Base-by-base conservation (phyloP, 2,888 invertebrate genomes). In the Germaria angustata region DNA sequence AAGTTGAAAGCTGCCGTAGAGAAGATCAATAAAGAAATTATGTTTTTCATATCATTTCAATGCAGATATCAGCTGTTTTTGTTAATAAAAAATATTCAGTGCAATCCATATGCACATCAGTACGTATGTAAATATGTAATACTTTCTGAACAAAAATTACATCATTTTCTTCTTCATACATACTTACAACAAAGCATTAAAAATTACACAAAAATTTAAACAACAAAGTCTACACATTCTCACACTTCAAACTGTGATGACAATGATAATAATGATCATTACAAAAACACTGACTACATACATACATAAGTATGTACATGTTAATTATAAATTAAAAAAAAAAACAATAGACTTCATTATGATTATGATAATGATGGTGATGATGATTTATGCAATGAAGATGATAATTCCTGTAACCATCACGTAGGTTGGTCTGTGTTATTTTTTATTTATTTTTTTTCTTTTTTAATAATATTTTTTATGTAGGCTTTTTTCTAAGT, bases 401-500 rank as follows among this genome's bases (percentile, higher is more conserved):
- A 66, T 72, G 72, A 72, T 66, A 57, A 63, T 73, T 81, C 73
- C 68, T 81, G 63, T 34, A 78, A 65, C 73, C 78, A 57, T 68
- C 78, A 69, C 73, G 81, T 81, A 75, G 81, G 81, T 73, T 69
- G 81, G 53, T 2, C 20, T 53, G 39, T 49, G 24, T 11, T 28
- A 11, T 1, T 28, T 44, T 44, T 24, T 68, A 2, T 39, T 55
- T 41, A 0, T 41, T 2, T 39, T 2, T 39, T 28, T 51, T 39
- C n/a, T 36, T 24, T 53, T 51, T 13, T 39, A 4, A 17, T 36
- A 11, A n/a, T n/a, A n/a, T 53, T 39, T 72, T 46, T 53, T 53
- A 63, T 71, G 81, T 61, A 73, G 76, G 76, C 76, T 61, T 68
- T 51, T 61, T 57, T 68, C 63, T 22, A 68, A 69, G 55, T 68